Percentiles rank a stretch among this genome's conserved stretches.
Conservation (phyloP, 2,888 invertebrate species). For the Patella pellucida region DNA sequence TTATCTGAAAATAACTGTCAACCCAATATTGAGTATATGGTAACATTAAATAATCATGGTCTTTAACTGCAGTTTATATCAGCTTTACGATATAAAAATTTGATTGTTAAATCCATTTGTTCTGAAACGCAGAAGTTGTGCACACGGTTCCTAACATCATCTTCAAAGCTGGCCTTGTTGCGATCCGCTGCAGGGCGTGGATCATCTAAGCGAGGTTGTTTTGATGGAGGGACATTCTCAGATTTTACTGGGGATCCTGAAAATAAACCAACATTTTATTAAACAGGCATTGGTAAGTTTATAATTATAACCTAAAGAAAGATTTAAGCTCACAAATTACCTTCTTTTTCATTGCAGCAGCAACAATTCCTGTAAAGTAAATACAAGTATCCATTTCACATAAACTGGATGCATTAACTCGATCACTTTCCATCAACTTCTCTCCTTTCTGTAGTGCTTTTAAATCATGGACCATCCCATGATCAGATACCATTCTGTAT, state of each 20-base stretch:
- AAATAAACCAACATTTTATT: neutral
- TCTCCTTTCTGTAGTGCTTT: neutral
- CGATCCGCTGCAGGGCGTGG: constrained; percentile 25
- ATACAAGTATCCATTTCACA: neutral
- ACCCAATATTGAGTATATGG: constrained; percentile 18
- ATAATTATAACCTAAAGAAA: no score
- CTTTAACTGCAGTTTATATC: constrained; percentile 14
- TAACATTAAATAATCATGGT: constrained; percentile 18
- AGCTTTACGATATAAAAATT: constrained; percentile 16
- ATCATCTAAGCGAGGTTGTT: constrained; percentile 14
- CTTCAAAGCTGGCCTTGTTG: constrained; percentile 23
- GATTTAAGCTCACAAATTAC: neutral
- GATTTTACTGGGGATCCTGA: constrained; percentile 28
- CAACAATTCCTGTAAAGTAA: neutral
- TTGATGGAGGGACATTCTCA: neutral
- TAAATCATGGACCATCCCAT: neutral
- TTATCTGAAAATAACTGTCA: neutral
- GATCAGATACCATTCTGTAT: neutral
- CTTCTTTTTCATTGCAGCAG: neutral
- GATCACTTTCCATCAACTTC: neutral
- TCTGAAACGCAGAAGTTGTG: neutral
- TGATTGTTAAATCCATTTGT: constrained; percentile 2
- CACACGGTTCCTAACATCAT: constrained; percentile 17
- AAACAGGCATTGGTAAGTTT: no score
- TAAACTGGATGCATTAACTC: neutral